These are phyloP conservation scores for Columba guinea DNA, from an alignment of 2,797 vertebrate genomes.

Conservation along the genomic window DNA sequence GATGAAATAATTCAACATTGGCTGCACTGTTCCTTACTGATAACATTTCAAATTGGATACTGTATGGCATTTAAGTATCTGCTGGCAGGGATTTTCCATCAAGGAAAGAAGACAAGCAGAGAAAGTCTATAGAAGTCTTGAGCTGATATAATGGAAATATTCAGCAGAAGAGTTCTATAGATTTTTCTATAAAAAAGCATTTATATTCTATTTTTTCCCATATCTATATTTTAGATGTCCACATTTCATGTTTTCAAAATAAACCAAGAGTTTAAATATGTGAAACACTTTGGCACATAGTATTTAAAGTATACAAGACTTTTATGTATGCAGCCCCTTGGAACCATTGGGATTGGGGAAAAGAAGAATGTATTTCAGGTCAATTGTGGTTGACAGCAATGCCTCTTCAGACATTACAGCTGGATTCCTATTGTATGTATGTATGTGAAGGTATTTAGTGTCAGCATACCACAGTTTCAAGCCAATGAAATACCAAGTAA, in stretches of 20 bases:
- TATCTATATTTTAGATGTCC: background rate
- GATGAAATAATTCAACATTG: background rate
- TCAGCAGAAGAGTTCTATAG: background rate
- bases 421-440: background rate
- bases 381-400: background rate
- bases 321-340: background rate
- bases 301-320: background rate
- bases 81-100: constrained; percentile 13
- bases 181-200: background rate
- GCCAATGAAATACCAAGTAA: background rate
- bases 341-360: background rate
- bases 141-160: background rate
- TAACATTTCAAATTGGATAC: constrained; percentile 15
- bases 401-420: background rate
- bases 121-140: constrained; percentile 30
- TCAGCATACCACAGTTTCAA: background rate
- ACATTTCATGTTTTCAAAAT: background rate
- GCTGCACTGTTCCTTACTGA: background rate
- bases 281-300: background rate
- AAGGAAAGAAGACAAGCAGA: background rate
- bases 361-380: background rate
- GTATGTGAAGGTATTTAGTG: background rate
- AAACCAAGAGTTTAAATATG: background rate
- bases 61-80: background rate
- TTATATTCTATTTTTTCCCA: background rate